A percentile compares a stretch with the other conserved stretches of the same genome.
Evolutionary conservation across 2,113 vertebrate genomes (phyloP).

Genomic region (Erinaceus europaeus): DNA sequence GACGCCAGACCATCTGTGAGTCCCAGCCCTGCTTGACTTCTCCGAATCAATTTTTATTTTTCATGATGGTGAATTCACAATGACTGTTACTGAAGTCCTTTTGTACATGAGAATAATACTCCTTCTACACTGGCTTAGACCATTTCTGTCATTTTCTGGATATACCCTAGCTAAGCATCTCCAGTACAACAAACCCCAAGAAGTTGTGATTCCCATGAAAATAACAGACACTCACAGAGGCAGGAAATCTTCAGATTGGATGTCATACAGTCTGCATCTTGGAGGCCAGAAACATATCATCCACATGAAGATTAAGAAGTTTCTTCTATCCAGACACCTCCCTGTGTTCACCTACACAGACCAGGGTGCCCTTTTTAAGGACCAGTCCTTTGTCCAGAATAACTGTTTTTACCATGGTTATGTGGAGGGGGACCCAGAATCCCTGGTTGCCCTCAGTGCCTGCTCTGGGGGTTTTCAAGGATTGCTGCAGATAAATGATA

Average conservation of each 20-base stretch:
- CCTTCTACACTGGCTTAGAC: neutral
- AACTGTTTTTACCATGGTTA: slow-evolving; percentile 72
- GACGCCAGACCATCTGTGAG: neutral
- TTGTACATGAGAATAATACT: rapidly evolving
- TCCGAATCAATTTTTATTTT: neutral
- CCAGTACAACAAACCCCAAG: neutral
- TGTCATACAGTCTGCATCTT: slow-evolving; percentile 66
- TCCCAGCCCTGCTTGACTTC: too few relatives aligned
- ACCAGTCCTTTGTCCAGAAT: slow-evolving; percentile 58
- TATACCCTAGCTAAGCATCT: rapidly evolving
- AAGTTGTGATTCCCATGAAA: slow-evolving; percentile 63
- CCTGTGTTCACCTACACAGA: slow-evolving; percentile 68
- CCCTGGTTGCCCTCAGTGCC: slow-evolving; percentile 58
- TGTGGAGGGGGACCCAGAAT: slow-evolving; percentile 61
- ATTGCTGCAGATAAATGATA: slow-evolving; percentile 32
- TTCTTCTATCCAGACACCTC: slow-evolving; percentile 44
- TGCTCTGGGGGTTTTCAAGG: slow-evolving; percentile 59
- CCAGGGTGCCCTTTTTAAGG: slow-evolving; percentile 20
- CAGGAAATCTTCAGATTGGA: too few relatives aligned
- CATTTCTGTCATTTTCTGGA: neutral
- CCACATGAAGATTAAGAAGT: slow-evolving; percentile 33
- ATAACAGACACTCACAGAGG: neutral
- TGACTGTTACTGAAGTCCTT: neutral
- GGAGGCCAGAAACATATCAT: slow-evolving; percentile 50
- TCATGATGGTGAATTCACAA: neutral